Conservation (phyloP, 2,888 invertebrate species). For the Hipparchia semele region DNA sequence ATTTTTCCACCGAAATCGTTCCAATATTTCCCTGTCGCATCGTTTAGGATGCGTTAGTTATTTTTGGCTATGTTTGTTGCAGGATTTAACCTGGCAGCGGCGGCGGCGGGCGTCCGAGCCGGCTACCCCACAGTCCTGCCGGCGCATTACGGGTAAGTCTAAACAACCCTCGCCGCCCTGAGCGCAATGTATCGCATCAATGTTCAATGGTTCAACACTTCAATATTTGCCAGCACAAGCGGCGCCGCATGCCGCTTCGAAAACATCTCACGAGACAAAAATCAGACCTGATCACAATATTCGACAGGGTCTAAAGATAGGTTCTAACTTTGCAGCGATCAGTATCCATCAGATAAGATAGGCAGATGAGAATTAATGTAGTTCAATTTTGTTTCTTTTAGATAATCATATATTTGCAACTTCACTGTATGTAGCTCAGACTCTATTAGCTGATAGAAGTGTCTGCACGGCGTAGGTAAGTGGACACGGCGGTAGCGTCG, state of each 20-base stretch:
- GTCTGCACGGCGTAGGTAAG: constrained; percentile 40
- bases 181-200: constrained; percentile 63
- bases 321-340: neutral
- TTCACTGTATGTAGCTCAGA: neutral
- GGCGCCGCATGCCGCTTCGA: constrained; percentile 71
- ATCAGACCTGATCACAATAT: constrained; percentile 58
- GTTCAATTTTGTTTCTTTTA: neutral
- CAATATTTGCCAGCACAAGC: constrained; percentile 80
- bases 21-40: constrained; percentile 23
- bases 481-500: constrained; percentile 38
- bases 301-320: constrained; percentile 15
- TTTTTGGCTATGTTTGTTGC: constrained; percentile 58
- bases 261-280: constrained; percentile 83
- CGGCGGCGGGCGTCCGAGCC: constrained; percentile 87
- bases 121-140: constrained; percentile 91
- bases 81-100: constrained; percentile 76
- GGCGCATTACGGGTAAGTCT: constrained; percentile 93
- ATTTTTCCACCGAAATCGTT: constrained; percentile 50
- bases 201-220: constrained; percentile 81
- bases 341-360: neutral
- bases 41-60: constrained; percentile 40
- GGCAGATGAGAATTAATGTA: constrained; percentile 4
- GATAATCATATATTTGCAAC: neutral
- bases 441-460: neutral
- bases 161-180: constrained; percentile 36